phyloP scores from a whole-genome alignment of 2,888 invertebrate species.

The Mimas tiliae region DNA sequence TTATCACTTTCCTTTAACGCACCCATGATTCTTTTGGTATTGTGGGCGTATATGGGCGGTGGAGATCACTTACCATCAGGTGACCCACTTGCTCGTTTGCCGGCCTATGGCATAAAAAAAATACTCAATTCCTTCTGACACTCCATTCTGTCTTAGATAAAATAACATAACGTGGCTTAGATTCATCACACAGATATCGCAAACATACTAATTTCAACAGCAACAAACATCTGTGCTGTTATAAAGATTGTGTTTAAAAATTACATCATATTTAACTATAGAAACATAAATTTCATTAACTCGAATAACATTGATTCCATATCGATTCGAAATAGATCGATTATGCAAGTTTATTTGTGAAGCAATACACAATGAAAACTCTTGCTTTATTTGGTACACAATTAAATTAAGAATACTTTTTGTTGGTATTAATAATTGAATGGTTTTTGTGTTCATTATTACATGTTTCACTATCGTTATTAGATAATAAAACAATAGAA shows the following conservation, averaged over 20 bases:
- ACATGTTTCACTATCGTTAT: too few relatives aligned
- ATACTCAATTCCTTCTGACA: too few relatives aligned
- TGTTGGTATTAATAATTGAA: neutral
- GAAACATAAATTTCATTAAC: conserved; percentile 2
- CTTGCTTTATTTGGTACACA: neutral
- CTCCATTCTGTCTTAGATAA: too few relatives aligned
- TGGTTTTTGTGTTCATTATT: too few relatives aligned
- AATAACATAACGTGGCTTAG: neutral
- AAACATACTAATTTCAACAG: neutral
- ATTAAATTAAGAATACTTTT: conserved; percentile 2
- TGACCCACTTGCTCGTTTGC: too few relatives aligned
- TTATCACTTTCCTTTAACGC: too few relatives aligned
- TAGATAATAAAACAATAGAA: too few relatives aligned
- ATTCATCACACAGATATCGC: neutral
- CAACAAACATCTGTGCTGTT: neutral
- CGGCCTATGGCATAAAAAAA: too few relatives aligned
- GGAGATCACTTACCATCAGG: too few relatives aligned
- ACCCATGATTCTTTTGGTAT: too few relatives aligned
- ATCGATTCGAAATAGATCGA: neutral
- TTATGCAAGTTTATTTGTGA: neutral
- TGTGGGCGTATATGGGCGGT: too few relatives aligned
- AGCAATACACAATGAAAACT: neutral
- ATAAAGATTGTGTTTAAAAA: neutral
- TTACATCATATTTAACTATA: neutral
- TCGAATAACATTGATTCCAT: neutral